Evolutionary conservation across 2,113 vertebrate species (phyloP).

Genomic region (Buteo buteo): DNA sequence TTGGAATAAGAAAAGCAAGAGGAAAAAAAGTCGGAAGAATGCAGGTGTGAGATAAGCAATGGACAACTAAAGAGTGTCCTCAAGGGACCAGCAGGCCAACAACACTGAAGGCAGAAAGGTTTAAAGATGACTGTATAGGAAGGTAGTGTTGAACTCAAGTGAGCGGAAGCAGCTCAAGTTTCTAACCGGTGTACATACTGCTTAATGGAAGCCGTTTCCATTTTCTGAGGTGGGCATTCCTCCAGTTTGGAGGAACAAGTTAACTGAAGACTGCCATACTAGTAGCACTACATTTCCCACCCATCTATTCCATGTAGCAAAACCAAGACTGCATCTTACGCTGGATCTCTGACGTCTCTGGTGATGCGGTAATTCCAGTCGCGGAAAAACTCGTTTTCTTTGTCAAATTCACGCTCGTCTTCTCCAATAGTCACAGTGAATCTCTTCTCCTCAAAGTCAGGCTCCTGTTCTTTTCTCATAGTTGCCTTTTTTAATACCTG

Average conservation of each 20-base stretch:
- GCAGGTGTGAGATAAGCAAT: background rate
- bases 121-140: background rate
- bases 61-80: background rate
- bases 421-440: slow-evolving; percentile 97
- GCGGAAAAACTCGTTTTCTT: slow-evolving; percentile 95
- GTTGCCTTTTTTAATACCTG: slow-evolving; percentile 97
- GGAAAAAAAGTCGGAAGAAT: background rate
- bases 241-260: accelerated
- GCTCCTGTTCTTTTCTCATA: slow-evolving; percentile 96
- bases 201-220: background rate
- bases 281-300: background rate
- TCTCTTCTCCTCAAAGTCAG: slow-evolving; percentile 97
- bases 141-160: background rate
- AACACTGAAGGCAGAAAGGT: background rate
- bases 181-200: accelerated
- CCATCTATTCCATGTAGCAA: accelerated
- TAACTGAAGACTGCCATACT: accelerated
- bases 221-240: background rate
- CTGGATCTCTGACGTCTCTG: slow-evolving; percentile 84
- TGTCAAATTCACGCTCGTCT: slow-evolving; percentile 96
- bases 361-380: slow-evolving; percentile 95
- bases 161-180: background rate
- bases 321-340: slow-evolving; percentile 59
- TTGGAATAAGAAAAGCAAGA: background rate
- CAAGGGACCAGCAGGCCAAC: background rate